Evolutionary conservation across 1,140 invertebrate genomes (phyloP), one percentile per base, ranked within the genome.

Genomic region (Pachypsylla venusta): DNA sequence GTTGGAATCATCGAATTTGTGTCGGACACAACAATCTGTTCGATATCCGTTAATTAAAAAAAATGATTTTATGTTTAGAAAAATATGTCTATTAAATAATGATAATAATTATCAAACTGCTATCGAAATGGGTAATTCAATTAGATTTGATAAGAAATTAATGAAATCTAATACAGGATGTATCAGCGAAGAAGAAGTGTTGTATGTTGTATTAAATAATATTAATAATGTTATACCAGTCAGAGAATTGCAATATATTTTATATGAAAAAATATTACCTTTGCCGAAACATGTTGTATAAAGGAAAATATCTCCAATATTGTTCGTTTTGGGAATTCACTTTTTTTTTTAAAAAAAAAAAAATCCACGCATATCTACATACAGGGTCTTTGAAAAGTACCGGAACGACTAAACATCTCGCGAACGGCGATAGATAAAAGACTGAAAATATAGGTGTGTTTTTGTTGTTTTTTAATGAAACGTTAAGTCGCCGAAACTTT

Each of bases 251-350:
- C 42, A 48, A n/a, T 48, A 48, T 48, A 48, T 22, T 48, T 4
- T 48, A 22, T 48, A 48, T 48, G 42, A 48, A 48, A 48, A 48
- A 7, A 48, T 48, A 7, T 48, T 48, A 48, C 42, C 42, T 22
- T 12, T 35, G 22, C 42, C 42, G 22, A n/a, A n/a, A 48, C 16
- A 48, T 22, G n/a, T 19, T 19, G n/a, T n/a, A 5, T 19, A 48
- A 3, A 48, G 16, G 22, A n/a, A 7, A 48, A 22, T 48, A n/a
- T n/a, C n/a, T n/a, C n/a, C n/a, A n/a, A n/a, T n/a, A n/a, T n/a
- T n/a, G n/a, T n/a, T n/a, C n/a, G n/a, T n/a, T n/a, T n/a, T n/a
- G n/a, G n/a, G n/a, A n/a, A n/a, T n/a, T n/a, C 5, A 48, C 7
- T 48, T 10, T 19, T 22, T 48, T 35, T 35, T 35, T 35, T 35